phyloP scores from a whole-genome alignment of 53 echinoderm and acorn worm species.

The Hippasteria phrygiana region DNA sequence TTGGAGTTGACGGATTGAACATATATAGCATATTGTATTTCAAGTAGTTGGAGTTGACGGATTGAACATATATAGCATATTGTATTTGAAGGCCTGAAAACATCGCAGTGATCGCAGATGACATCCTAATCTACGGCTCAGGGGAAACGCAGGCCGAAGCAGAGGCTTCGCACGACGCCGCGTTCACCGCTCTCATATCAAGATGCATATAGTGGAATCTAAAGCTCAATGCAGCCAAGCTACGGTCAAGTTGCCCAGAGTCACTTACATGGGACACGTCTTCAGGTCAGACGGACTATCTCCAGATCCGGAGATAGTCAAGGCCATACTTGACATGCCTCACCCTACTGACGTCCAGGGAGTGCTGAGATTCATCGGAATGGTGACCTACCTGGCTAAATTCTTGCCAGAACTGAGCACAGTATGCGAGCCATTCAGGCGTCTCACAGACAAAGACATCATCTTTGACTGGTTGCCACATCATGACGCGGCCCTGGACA shows the following conservation, averaged over 20 bases:
- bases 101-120: no score
- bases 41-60: no score
- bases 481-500: constrained; percentile 38
- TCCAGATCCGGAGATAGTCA: constrained; percentile 67
- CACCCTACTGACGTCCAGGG: constrained; percentile 39
- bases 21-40: no score
- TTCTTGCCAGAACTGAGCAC: constrained; percentile 68
- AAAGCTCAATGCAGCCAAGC: no score
- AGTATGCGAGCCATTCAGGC: constrained; percentile 57
- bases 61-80: no score
- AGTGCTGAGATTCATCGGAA: constrained; percentile 63
- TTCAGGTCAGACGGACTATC: constrained; percentile 53
- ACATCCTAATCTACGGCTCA: no score
- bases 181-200: constrained; percentile 26
- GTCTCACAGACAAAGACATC: constrained; percentile 59
- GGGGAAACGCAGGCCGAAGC: no score
- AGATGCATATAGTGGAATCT: no score
- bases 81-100: no score
- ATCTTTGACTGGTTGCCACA: constrained; percentile 46
- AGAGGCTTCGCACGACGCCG: constrained; percentile 3
- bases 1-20: no score
- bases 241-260: constrained; percentile 15
- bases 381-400: constrained; percentile 66
- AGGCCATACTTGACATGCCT: constrained; percentile 65
- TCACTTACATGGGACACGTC: constrained; percentile 67